These are phyloP conservation scores for Hydrotaea cyrtoneurina DNA, from an alignment of 2,888 invertebrate genomes.

Conservation along the genomic window DNA sequence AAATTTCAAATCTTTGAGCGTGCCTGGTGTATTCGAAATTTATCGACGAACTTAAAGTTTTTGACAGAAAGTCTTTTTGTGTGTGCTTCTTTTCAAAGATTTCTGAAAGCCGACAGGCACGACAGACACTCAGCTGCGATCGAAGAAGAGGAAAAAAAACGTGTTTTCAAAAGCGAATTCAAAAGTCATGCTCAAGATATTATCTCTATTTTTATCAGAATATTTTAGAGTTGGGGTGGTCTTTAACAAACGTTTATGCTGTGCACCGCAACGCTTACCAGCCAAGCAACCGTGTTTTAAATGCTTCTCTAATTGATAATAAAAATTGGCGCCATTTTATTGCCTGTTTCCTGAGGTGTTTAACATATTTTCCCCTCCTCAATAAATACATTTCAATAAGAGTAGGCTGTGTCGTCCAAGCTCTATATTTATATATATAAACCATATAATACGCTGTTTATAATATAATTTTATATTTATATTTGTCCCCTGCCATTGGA, in stretches of 20 bases:
- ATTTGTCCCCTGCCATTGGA: background rate
- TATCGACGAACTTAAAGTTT: slow-evolving; percentile 43
- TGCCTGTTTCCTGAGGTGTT: background rate
- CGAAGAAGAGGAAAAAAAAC: background rate
- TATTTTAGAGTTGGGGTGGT: background rate
- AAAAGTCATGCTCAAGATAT: background rate
- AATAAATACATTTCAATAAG: background rate
- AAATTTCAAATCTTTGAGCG: slow-evolving; percentile 25
- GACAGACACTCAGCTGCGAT: no score
- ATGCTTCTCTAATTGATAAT: slow-evolving; percentile 41
- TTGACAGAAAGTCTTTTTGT: slow-evolving; percentile 34
- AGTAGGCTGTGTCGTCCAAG: background rate
- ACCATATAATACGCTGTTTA: no score
- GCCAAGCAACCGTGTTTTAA: slow-evolving; percentile 19
- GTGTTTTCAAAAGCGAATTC: slow-evolving; percentile 11
- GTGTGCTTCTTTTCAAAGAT: background rate
- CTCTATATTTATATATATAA: background rate
- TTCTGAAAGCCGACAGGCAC: no score
- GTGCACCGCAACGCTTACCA: background rate
- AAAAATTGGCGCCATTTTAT: slow-evolving; percentile 44
- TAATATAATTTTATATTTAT: no score
- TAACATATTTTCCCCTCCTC: background rate
- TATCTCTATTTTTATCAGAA: background rate
- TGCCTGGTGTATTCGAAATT: no score
- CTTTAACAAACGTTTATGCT: slow-evolving; percentile 28